Evolutionary conservation across 2,888 invertebrate species (phyloP), one percentile per base, ranked within the genome.

Genomic region (Achlya flavicornis): DNA sequence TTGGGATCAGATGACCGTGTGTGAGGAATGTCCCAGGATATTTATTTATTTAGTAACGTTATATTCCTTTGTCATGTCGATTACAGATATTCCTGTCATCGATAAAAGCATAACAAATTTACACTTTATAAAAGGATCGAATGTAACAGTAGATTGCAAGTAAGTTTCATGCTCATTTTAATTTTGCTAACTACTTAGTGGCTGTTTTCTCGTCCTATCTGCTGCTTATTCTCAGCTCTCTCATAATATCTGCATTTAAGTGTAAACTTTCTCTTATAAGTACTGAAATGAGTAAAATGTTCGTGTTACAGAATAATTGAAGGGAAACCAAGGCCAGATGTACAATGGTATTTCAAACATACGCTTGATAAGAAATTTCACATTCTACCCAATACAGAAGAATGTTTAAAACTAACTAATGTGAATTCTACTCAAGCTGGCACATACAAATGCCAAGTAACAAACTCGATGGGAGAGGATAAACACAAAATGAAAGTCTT

Each of bases 11-110:
- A n/a, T n/a, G n/a, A n/a, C n/a, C n/a, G n/a, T n/a, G n/a, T n/a
- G n/a, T n/a, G n/a, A n/a, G n/a, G n/a, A n/a, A n/a, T n/a, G n/a
- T n/a, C n/a, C n/a, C n/a, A n/a, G n/a, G n/a, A n/a, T n/a, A n/a
- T n/a, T n/a, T n/a, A n/a, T n/a, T n/a, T n/a, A n/a, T n/a, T n/a
- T n/a, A 43, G 33, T n/a, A 12, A 41, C 8, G 10, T 35, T 19
- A 19, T 16, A 58, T 19, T 12, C 33, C 60, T 61, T 65, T 64
- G 53, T 63, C 0, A 32, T 35, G 11, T 48, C 74, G 70, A 14
- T 41, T 19, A 53, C 70, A 88, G 88, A 76, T 63, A 8, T 38
- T n/a, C 88, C 88, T 5, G 65, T 63, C 65, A 78, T 88, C 58
- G 68, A 82, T 33, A 79, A 83, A 67, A 64, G 61, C 3, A 35